Percentiles rank a stretch among this genome's conserved stretches.
These are phyloP conservation scores for Eulemur mongoz DNA, from an alignment of 2,797 vertebrate genomes.

Conservation along the genomic window DNA sequence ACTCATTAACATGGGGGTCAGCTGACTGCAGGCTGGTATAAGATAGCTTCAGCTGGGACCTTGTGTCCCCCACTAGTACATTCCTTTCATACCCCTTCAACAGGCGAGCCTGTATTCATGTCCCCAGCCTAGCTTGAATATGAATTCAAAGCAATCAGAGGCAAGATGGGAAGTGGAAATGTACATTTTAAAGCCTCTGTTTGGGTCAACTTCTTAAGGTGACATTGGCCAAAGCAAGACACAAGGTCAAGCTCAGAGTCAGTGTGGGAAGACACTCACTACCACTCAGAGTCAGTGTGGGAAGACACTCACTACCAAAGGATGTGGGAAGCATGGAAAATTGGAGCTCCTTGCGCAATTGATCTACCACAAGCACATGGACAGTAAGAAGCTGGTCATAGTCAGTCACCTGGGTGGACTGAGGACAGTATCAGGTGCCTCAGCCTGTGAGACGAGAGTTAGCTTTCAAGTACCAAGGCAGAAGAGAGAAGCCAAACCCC, in stretches of 20 bases:
- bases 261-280: too few relatives aligned
- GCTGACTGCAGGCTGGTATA: neutral
- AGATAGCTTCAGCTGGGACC: neutral
- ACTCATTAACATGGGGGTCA: neutral
- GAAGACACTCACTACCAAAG: neutral
- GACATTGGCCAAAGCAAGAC: neutral
- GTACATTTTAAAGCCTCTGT: neutral
- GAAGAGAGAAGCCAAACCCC: neutral
- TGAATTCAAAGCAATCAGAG: neutral
- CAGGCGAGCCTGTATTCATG: neutral
- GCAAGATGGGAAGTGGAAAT: neutral
- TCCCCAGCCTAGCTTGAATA: neutral
- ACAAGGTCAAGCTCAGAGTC: neutral
- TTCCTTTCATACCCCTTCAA: neutral
- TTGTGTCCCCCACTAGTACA: neutral
- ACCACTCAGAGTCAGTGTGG: neutral
- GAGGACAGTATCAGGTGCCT: neutral
- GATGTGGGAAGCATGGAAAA: neutral
- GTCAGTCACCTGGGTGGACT: neutral
- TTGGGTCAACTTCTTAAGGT: neutral
- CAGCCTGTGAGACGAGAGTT: neutral
- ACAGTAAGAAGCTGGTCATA: neutral
- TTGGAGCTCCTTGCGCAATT: fast-evolving
- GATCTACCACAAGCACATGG: neutral
- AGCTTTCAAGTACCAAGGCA: neutral